phyloP scores from a whole-genome alignment of 2,113 vertebrate genomes.

The Ceratotherium simum region DNA sequence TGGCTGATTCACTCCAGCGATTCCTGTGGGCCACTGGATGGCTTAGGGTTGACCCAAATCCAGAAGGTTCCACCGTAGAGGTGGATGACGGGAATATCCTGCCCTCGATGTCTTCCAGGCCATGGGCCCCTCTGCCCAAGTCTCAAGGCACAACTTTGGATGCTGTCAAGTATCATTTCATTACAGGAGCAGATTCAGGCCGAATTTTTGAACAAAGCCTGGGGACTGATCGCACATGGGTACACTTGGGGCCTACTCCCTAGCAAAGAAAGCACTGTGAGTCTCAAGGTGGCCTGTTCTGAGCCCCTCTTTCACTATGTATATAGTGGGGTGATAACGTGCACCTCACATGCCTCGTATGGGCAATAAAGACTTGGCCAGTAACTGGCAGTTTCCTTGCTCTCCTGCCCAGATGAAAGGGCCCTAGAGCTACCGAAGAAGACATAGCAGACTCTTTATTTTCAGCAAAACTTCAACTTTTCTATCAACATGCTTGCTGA shows the following conservation, averaged over 20 bases:
- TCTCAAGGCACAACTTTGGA: not conserved
- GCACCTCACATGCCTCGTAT: not conserved
- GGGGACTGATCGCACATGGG: no score
- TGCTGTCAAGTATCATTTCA: not conserved
- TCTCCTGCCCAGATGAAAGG: no score
- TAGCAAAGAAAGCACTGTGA: not conserved
- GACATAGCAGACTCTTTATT: not conserved
- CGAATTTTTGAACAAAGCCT: not conserved
- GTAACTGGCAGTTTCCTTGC: not conserved
- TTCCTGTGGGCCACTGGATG: not conserved
- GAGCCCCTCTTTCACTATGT: not conserved
- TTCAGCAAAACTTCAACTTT: not conserved
- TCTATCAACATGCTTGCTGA: not conserved
- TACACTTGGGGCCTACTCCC: not conserved
- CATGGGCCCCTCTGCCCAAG: not conserved
- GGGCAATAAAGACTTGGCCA: not conserved
- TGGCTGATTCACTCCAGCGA: not conserved
- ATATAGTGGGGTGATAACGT: not conserved
- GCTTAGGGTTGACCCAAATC: not conserved
- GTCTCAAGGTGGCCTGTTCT: not conserved
- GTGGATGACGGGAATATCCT: not conserved
- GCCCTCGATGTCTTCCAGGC: not conserved
- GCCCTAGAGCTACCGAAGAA: not conserved
- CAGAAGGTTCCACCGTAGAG: not conserved
- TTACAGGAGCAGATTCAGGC: not conserved